Conservation (phyloP, 2,888 invertebrate species). For the Clivina fossor region DNA sequence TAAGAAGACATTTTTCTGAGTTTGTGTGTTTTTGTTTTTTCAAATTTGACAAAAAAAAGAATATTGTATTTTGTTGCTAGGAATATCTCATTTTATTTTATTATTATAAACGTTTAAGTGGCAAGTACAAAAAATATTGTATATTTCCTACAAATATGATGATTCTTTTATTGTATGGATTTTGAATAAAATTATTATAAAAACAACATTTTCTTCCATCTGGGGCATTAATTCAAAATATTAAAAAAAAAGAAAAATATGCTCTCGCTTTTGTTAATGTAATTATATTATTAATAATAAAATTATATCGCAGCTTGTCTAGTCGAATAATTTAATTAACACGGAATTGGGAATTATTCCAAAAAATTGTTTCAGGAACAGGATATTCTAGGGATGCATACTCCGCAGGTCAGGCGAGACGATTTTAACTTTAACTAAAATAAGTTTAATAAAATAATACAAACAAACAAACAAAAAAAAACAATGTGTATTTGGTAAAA, state of each 20-base stretch:
- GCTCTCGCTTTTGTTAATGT: not conserved
- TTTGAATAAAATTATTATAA: no score
- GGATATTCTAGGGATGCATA: conserved; percentile 33
- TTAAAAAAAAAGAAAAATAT: not conserved
- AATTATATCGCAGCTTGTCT: conserved; percentile 2
- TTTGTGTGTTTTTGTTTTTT: no score
- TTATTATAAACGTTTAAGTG: no score
- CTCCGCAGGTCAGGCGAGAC: conserved; percentile 27
- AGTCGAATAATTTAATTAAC: conserved; percentile 27
- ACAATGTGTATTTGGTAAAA: not conserved
- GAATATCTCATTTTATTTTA: no score
- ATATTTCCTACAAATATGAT: no score
- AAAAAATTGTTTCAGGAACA: conserved; percentile 30
- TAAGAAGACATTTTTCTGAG: no score
- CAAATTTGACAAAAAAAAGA: no score
- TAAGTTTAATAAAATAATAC: not conserved
- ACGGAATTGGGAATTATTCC: conserved; percentile 25
- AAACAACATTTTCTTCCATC: no score
- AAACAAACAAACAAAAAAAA: not conserved
- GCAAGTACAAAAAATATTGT: no score
- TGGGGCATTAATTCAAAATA: conserved; percentile 15
- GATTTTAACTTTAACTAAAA: conserved; percentile 26
- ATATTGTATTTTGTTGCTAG: no score
- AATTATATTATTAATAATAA: not conserved
- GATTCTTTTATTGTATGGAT: no score